Conservation (phyloP, 1,140 invertebrate genomes). For the Heliconius eleuchia region DNA sequence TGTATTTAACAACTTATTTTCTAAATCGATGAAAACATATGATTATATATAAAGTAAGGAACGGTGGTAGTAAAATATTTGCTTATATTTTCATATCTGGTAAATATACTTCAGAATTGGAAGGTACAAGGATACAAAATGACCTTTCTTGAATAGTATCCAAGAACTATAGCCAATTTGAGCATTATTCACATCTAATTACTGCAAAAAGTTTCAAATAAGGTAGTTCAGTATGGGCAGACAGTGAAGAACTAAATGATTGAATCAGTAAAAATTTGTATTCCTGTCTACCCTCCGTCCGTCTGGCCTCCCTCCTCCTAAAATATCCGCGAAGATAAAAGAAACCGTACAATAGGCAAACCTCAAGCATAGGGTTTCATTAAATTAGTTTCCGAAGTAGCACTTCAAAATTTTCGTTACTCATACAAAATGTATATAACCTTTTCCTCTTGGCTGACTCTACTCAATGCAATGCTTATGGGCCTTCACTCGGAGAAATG, state of each 20-base stretch:
- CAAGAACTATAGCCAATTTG: neutral
- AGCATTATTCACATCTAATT: neutral
- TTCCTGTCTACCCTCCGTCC: neutral
- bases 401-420: neutral
- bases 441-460: neutral
- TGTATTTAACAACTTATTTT: neutral
- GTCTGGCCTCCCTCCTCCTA: neutral
- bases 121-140: neutral
- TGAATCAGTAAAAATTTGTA: neutral
- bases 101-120: neutral
- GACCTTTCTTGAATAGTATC: neutral
- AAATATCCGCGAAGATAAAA: neutral
- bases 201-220: neutral
- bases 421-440: neutral
- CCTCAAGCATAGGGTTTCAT: neutral
- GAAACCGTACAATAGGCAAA: neutral
- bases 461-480: neutral
- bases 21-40: neutral
- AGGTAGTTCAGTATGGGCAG: neutral
- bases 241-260: neutral
- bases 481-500: neutral
- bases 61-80: too few relatives aligned
- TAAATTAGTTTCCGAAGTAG: neutral
- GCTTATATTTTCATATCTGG: too few relatives aligned
- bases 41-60: too few relatives aligned